These are phyloP conservation scores for Xenopus borealis DNA, from an alignment of 2,113 vertebrate genomes.

Conservation along the genomic window DNA sequence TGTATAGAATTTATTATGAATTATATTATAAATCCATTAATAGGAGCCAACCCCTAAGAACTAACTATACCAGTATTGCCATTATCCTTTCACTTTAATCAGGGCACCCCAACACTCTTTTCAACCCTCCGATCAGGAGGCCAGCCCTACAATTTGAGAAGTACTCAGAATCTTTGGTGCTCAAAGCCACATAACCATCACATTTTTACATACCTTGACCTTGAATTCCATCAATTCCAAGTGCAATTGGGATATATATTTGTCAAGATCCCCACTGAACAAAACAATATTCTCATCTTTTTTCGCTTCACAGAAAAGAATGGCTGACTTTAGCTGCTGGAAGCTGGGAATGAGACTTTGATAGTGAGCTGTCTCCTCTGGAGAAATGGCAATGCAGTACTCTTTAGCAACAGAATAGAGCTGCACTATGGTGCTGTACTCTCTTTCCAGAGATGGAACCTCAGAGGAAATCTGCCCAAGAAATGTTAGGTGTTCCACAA, in stretches of 20 bases:
- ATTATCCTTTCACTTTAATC: too few relatives aligned
- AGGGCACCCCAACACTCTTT: too few relatives aligned
- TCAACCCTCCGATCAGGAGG: too few relatives aligned
- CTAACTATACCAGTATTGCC: too few relatives aligned
- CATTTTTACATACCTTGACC: constrained; percentile 55
- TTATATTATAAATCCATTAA: too few relatives aligned
- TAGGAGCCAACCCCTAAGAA: too few relatives aligned
- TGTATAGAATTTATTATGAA: too few relatives aligned
- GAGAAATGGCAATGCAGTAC: constrained; percentile 52
- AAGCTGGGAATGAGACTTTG: constrained; percentile 54
- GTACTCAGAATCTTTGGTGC: too few relatives aligned
- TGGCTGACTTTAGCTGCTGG: constrained; percentile 52
- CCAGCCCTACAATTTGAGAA: too few relatives aligned
- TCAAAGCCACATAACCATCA: too few relatives aligned
- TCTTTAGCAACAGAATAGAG: constrained; percentile 52
- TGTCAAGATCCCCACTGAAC: constrained; percentile 57
- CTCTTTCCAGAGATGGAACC: constrained; percentile 51
- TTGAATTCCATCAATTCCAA: constrained; percentile 56
- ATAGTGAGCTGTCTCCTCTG: constrained; percentile 56
- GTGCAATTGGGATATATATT: constrained; percentile 49
- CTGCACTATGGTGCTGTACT: constrained; percentile 48
- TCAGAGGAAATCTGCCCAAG: constrained; percentile 49
- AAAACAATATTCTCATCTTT: constrained; percentile 50
- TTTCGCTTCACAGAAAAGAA: constrained; percentile 50
- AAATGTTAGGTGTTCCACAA: constrained; percentile 58